A percentile compares a stretch with the other conserved stretches of the same genome.
Conservation (phyloP, 2,113 vertebrate species). For the Rhabdornis inornatus region DNA sequence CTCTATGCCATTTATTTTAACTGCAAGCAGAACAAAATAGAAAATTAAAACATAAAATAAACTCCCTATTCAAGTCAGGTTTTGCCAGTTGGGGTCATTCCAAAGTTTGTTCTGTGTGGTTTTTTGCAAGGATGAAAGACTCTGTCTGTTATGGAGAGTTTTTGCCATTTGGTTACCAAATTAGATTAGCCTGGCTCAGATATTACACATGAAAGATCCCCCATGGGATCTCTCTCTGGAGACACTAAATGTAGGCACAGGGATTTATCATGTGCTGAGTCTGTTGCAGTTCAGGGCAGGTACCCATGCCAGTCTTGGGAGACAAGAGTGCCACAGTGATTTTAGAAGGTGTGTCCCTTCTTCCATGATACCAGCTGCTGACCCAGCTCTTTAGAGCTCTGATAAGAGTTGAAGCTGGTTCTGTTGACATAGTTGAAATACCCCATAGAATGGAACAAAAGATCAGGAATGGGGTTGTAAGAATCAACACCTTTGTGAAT, state of each 20-base stretch:
- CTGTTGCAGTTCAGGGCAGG: neutral
- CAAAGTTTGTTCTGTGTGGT: neutral
- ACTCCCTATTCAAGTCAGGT: neutral
- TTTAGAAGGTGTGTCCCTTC: neutral
- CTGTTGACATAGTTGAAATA: neutral
- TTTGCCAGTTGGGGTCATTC: neutral
- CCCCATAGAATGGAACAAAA: neutral
- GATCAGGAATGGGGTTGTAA: neutral
- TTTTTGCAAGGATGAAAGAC: neutral
- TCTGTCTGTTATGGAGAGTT: neutral
- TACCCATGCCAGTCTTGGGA: neutral
- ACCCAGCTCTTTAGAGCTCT: neutral
- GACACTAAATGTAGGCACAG: neutral
- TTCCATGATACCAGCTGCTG: neutral
- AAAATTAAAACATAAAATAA: constrained; percentile 44
- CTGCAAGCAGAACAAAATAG: constrained; percentile 18
- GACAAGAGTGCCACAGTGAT: neutral
- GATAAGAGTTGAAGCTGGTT: neutral
- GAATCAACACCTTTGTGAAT: fast-evolving
- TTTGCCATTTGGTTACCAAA: neutral
- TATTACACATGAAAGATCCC: neutral
- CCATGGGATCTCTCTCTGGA: neutral
- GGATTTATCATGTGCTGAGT: neutral
- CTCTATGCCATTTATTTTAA: constrained; percentile 16
- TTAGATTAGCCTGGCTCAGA: neutral